A percentile compares a stretch with the other conserved stretches of the same genome.
Conservation (phyloP, 1,140 invertebrate species). For the Drosophila tropicalis region DNA sequence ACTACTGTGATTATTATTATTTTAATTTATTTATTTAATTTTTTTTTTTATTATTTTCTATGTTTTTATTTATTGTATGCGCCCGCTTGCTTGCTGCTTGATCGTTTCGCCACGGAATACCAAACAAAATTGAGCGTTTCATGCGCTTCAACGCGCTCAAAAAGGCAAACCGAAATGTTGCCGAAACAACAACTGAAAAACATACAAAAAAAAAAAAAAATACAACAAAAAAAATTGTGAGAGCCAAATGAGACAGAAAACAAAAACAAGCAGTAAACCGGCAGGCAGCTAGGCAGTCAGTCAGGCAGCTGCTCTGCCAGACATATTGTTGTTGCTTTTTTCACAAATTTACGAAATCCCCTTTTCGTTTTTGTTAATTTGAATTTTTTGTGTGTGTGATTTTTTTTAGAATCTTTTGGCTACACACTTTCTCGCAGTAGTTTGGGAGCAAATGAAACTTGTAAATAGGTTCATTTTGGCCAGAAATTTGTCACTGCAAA, state of each 20-base stretch:
- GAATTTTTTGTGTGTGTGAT: conserved; percentile 37
- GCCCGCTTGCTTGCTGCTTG: conserved; percentile 26
- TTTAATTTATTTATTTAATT: too few species aligned
- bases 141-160: conserved; percentile 39
- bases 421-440: not conserved
- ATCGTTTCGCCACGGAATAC: conserved; percentile 71
- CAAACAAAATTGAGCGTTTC: conserved; percentile 74
- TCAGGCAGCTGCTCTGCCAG: conserved; percentile 41
- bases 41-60: too few species aligned
- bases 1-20: too few species aligned
- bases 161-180: conserved; percentile 59
- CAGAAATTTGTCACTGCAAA: conserved; percentile 50
- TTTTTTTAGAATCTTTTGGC: conserved; percentile 54
- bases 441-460: too few species aligned
- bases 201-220: conserved; percentile 24
- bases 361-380: conserved; percentile 24
- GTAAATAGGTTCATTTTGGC: not conserved
- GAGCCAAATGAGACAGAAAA: conserved; percentile 37
- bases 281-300: conserved; percentile 21
- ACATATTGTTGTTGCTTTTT: conserved; percentile 39
- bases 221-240: conserved; percentile 36
- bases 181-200: conserved; percentile 38
- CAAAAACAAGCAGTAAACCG: conserved; percentile 39
- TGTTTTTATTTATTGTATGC: conserved; percentile 18
- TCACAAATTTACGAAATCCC: conserved; percentile 27